These are phyloP conservation scores for Hydrochoerus hydrochaeris DNA, from an alignment of 2,113 vertebrate genomes.

Conservation along the genomic window DNA sequence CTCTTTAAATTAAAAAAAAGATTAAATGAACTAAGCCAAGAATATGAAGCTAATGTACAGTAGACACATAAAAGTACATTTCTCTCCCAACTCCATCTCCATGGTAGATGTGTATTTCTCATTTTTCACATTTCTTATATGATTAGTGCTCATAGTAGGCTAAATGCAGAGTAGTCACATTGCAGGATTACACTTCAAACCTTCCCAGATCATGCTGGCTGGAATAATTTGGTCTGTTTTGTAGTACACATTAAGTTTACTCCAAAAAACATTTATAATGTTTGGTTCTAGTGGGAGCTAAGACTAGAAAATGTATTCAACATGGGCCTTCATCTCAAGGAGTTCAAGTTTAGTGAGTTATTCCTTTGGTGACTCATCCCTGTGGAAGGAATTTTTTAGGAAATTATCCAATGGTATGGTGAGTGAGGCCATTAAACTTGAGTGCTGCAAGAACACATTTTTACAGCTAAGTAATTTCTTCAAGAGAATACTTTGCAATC, in stretches of 20 bases:
- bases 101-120: background rate
- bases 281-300: background rate
- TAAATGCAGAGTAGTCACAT: background rate
- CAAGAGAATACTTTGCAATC: conserved; percentile 26
- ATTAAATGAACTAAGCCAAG: conserved; percentile 19
- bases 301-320: background rate
- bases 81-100: background rate
- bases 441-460: conserved; percentile 44
- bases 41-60: background rate
- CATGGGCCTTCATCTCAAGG: background rate
- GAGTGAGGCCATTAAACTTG: conserved; percentile 23
- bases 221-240: conserved; percentile 32
- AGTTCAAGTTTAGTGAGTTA: conserved; percentile 46
- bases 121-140: background rate
- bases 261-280: conserved; percentile 31
- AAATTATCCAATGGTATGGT: conserved; percentile 47
- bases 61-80: background rate
- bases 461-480: conserved; percentile 55
- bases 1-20: too few species aligned
- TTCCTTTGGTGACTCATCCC: conserved; percentile 26
- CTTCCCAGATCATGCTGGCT: background rate
- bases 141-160: background rate
- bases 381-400: conserved; percentile 51
- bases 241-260: conserved; percentile 21
- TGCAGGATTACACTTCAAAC: background rate